Base-by-base conservation (phyloP, 2,113 vertebrate genomes). In the Hypomesus transpacificus region DNA sequence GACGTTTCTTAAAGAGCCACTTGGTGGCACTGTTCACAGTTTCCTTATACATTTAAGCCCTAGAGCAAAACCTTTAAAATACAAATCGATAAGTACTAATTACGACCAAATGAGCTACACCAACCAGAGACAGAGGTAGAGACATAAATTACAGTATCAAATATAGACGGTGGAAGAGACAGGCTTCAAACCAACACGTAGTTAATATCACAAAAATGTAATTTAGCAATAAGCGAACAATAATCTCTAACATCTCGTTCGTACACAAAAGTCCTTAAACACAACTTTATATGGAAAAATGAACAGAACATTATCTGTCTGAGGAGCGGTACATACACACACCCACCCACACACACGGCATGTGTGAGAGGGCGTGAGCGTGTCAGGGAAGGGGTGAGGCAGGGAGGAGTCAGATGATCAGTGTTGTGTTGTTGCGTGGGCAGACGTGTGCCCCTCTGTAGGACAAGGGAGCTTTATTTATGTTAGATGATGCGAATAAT, bases 401-500 rank as follows among this genome's bases (percentile, higher is more conserved):
- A 18, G 31, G 18, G n/a, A 31, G 16, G 62, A 39, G 18, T 18
- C 62, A 64, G 31, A 64, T 34, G 31, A 46, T n/a, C 16, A 28
- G 24, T 26, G 59, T 18, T 16, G 17, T 16, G 20, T 7, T 22
- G 21, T 34, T 74, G 61, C 53, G 52, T 31, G 39, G 66, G 57
- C 7, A 66, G 28, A 17, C 50, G 60, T 6, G 16, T 3, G 17
- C 39, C 34, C 69, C 63, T 34, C 66, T 26, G 13, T 16, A 16
- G 14, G 39, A 63, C 62, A 59, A 67, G 59, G 18, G 63, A 17
- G 11, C 26, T 50, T 72, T 63, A 24, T 84, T 81, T 60, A 69
- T 72, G 60, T 14, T 77, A 22, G 57, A 78, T 52, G 68, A 75
- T 69, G 74, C 18, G 34, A 75, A 73, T 77, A 83, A 82, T 75